These are phyloP conservation scores for Psilanteris sp. DNA, from an alignment of 1,140 invertebrate genomes.

Conservation along the genomic window DNA sequence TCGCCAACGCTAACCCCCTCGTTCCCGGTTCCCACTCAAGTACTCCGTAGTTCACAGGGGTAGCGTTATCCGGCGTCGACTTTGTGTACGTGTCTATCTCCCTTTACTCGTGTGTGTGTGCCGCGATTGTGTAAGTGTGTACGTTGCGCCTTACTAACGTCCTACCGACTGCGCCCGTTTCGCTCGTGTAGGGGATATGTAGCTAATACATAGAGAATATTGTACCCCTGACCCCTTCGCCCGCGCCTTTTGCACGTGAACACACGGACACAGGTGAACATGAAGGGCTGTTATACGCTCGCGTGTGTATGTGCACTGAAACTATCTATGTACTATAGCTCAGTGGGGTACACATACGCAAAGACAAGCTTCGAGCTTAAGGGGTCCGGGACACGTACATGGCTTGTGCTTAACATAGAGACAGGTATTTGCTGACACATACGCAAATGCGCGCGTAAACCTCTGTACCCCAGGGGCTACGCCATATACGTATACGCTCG, in stretches of 20 bases:
- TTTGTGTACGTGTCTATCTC: constrained; percentile 45
- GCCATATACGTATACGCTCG: not conserved
- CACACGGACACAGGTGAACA: constrained; percentile 37
- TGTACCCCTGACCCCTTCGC: constrained; percentile 46
- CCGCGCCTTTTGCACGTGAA: constrained; percentile 26
- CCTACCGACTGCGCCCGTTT: constrained; percentile 56
- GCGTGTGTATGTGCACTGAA: constrained; percentile 1
- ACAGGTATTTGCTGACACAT: constrained; percentile 50
- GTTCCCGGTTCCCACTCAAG: constrained; percentile 63
- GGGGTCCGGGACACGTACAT: constrained; percentile 33
- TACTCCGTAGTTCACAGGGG: constrained; percentile 59
- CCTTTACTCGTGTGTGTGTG: constrained; percentile 50
- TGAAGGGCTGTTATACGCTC: constrained; percentile 16
- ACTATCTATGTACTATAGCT: no score
- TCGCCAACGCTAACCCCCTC: constrained; percentile 46
- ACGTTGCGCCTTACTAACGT: constrained; percentile 70
- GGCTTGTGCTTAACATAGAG: constrained; percentile 45
- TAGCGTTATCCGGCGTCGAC: constrained; percentile 54
- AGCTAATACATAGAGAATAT: constrained; percentile 74
- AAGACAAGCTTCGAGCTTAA: constrained; percentile 31
- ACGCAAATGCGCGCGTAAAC: constrained; percentile 19
- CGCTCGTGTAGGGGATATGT: constrained; percentile 66
- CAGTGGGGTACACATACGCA: constrained; percentile 6
- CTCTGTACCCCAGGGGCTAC: constrained; percentile 16
- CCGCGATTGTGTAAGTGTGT: constrained; percentile 8